A percentile compares a stretch with the other conserved stretches of the same genome.
These are phyloP conservation scores for Rutilus rutilus DNA, from an alignment of 2,113 vertebrate genomes.

Conservation along the genomic window DNA sequence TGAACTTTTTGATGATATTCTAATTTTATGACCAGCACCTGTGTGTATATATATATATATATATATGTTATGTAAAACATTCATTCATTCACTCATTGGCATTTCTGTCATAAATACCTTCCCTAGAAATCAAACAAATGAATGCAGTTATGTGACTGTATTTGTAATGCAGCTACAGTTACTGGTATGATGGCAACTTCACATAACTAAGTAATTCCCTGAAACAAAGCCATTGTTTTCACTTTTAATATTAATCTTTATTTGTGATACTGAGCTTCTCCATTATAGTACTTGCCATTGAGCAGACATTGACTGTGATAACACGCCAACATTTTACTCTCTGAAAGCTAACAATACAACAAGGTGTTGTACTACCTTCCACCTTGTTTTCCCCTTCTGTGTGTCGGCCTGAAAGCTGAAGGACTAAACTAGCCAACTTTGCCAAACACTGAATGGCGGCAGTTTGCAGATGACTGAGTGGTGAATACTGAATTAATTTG, in stretches of 20 bases:
- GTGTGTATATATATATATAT: too few relatives aligned
- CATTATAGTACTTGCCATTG: too few relatives aligned
- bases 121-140: background rate
- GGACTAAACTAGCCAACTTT: conserved; percentile 5
- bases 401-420: background rate
- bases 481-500: conserved; percentile 19
- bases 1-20: too few relatives aligned
- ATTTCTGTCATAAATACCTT: too few relatives aligned
- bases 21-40: too few relatives aligned
- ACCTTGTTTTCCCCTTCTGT: background rate
- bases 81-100: too few relatives aligned
- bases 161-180: too few relatives aligned
- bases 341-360: background rate
- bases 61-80: background rate
- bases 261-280: background rate
- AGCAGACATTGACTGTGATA: background rate
- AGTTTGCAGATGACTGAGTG: conserved; percentile 16
- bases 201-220: background rate
- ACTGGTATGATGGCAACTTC: too few relatives aligned
- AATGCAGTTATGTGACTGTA: background rate
- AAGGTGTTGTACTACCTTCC: background rate
- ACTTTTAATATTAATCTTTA: background rate
- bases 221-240: background rate
- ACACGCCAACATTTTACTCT: background rate
- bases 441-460: background rate